Conservation (phyloP, 2,113 vertebrate species). For the Okapia johnstoni region DNA sequence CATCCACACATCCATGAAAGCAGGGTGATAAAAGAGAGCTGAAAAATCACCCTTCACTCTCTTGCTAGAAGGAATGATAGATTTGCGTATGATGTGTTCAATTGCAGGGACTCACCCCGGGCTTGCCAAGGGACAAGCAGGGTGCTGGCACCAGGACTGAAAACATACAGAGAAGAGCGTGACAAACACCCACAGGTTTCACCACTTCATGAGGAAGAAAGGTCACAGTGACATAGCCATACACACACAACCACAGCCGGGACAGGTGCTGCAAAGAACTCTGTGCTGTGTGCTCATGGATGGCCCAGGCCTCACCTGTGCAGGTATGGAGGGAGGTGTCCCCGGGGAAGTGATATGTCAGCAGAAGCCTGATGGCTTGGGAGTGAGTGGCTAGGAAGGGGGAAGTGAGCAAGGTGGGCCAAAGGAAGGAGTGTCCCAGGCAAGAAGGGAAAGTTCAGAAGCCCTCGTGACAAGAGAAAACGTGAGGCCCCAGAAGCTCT, state of each 20-base stretch:
- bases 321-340: background rate
- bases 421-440: no score
- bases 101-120: accelerated
- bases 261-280: accelerated
- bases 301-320: background rate
- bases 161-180: no score
- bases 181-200: accelerated
- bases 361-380: accelerated
- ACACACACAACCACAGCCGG: accelerated
- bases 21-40: background rate
- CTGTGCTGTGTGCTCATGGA: accelerated
- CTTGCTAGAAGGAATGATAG: background rate
- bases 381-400: no score
- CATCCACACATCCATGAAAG: background rate
- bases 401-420: accelerated
- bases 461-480: accelerated
- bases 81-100: background rate
- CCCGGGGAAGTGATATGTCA: accelerated
- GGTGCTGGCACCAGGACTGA: background rate
- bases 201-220: accelerated
- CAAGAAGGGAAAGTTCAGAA: no score
- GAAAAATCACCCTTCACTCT: background rate
- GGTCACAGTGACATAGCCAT: accelerated
- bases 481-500: background rate
- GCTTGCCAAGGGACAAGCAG: background rate